These are phyloP conservation scores for Malacosoma neustria DNA, from an alignment of 2,888 invertebrate species.

Conservation along the genomic window DNA sequence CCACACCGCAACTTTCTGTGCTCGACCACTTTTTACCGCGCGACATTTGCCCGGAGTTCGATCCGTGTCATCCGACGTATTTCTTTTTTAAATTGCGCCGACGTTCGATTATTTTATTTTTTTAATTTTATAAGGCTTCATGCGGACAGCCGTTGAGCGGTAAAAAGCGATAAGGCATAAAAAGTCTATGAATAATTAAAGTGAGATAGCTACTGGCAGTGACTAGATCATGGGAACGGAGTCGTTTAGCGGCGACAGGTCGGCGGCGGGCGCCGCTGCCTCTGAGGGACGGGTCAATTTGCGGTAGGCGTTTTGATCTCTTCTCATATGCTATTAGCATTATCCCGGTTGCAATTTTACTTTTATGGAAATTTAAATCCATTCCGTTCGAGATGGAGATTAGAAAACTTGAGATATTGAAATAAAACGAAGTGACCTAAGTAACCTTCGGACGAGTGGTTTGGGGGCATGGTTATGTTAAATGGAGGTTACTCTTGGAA, in stretches of 20 bases:
- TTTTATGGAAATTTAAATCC: conserved; percentile 42
- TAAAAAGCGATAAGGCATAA: conserved; percentile 67
- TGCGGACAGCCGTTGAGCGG: conserved; percentile 52
- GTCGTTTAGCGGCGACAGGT: conserved; percentile 66
- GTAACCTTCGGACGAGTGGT: conserved; percentile 48
- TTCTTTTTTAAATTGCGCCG: conserved; percentile 72
- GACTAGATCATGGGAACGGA: conserved; percentile 73
- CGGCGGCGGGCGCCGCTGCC: conserved; percentile 32
- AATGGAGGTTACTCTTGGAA: conserved; percentile 62
- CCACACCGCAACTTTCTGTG: conserved; percentile 18
- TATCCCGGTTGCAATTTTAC: conserved; percentile 33
- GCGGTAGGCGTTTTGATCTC: conserved; percentile 52
- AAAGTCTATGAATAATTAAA: conserved; percentile 75
- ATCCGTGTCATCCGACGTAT: conserved; percentile 74
- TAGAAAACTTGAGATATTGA: conserved; percentile 30
- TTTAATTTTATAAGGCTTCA: conserved; percentile 69
- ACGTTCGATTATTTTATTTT: conserved; percentile 61
- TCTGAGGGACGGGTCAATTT: conserved; percentile 63
- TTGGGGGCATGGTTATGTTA: conserved; percentile 67
- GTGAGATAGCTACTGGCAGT: conserved; percentile 70
- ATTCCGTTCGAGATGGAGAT: conserved; percentile 26
- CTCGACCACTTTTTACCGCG: conserved; percentile 72
- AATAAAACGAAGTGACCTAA: conserved; percentile 37
- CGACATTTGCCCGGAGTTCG: conserved; percentile 76
- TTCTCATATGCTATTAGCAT: conserved; percentile 37